These are phyloP conservation scores for Neolamprologus devosi DNA, from an alignment of 2,113 vertebrate genomes.

Conservation along the genomic window DNA sequence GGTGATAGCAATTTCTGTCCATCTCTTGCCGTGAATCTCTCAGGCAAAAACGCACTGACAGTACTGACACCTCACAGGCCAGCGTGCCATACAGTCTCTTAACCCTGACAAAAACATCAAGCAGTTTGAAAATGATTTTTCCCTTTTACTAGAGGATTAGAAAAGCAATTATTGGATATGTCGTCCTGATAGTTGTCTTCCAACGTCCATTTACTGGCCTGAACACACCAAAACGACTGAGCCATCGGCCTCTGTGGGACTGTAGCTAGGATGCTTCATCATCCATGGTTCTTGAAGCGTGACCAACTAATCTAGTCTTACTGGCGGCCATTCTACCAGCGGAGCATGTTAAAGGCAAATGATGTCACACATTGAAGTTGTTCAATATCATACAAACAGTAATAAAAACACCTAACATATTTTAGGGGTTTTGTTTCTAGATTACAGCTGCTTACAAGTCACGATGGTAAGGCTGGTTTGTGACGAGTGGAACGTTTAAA, in stretches of 20 bases:
- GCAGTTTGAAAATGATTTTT: not conserved
- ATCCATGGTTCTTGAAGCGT: not conserved
- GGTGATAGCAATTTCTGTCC: not conserved
- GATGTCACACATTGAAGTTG: not conserved
- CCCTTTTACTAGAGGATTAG: not conserved
- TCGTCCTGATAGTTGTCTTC: not conserved
- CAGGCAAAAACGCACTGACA: not conserved
- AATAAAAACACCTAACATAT: not conserved
- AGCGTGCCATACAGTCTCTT: not conserved
- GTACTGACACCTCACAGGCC: not conserved
- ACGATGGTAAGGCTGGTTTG: not conserved
- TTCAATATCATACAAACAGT: not conserved
- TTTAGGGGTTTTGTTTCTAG: not conserved
- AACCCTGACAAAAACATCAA: not conserved
- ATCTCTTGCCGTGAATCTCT: not conserved
- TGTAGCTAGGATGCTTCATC: not conserved
- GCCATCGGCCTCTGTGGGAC: not conserved
- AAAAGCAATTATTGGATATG: not conserved
- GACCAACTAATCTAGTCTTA: not conserved
- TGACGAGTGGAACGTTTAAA: fast-evolving
- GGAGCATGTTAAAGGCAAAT: not conserved
- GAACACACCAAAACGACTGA: not conserved
- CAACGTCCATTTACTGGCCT: not conserved
- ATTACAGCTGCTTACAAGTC: not conserved
- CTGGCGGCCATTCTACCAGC: not conserved